phyloP scores from a whole-genome alignment of 2,888 invertebrate species.

The Torymus aiolomorphi region DNA sequence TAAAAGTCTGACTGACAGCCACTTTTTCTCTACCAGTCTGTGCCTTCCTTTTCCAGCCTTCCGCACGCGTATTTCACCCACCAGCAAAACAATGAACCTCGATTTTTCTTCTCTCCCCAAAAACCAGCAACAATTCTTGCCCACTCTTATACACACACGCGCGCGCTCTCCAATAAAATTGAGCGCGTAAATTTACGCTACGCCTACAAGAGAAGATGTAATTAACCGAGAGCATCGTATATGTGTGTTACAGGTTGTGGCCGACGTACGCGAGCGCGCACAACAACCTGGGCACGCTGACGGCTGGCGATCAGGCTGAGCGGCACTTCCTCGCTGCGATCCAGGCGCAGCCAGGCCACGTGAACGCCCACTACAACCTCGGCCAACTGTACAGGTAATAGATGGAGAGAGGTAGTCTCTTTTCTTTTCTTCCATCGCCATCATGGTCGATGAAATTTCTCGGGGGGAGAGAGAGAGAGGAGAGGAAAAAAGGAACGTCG shows the following conservation, averaged over 20 bases:
- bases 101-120: no score
- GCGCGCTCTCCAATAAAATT: no score
- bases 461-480: neutral
- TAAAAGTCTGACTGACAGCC: no score
- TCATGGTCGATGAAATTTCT: no score
- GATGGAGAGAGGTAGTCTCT: neutral
- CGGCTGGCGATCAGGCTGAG: slow-evolving; percentile 84
- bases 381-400: slow-evolving; percentile 88
- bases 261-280: slow-evolving; percentile 90
- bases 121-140: neutral
- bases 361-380: slow-evolving; percentile 90
- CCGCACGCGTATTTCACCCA: neutral
- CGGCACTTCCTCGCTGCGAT: slow-evolving; percentile 86
- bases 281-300: slow-evolving; percentile 90
- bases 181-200: no score
- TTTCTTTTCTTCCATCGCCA: neutral
- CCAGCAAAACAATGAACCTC: neutral
- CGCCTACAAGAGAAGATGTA: no score
- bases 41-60: no score
- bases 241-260: slow-evolving; percentile 82
- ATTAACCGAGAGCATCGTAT: no score
- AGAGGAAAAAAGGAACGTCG: slow-evolving; percentile 9
- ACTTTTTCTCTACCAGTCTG: no score
- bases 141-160: neutral
- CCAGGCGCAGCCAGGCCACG: slow-evolving; percentile 84